phyloP scores from a whole-genome alignment of 23 tunicate genomes.

The Trididemnum miniatum region DNA sequence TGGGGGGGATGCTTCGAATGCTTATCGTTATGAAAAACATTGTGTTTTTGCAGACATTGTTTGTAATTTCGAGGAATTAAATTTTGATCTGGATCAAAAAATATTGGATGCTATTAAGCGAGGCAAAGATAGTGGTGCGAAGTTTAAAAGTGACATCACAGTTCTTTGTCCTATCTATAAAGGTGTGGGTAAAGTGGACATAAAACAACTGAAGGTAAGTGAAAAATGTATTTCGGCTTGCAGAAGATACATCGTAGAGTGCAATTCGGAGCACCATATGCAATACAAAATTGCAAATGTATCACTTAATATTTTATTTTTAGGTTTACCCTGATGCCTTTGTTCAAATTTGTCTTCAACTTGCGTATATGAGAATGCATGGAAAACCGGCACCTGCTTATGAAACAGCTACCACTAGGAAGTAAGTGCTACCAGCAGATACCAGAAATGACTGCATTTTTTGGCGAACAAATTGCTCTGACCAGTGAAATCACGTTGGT shows the following conservation, averaged over 20 bases:
- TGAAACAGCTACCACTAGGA: slow-evolving; percentile 76
- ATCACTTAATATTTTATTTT: too few relatives aligned
- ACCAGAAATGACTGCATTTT: too few relatives aligned
- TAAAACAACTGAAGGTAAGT: slow-evolving; percentile 49
- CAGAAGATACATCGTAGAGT: too few relatives aligned
- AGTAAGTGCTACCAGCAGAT: slow-evolving; percentile 41
- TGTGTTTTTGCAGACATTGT: slow-evolving; percentile 44
- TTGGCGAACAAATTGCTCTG: too few relatives aligned
- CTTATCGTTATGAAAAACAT: too few relatives aligned
- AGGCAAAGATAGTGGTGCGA: slow-evolving; percentile 28
- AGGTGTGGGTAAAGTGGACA: slow-evolving; percentile 51
- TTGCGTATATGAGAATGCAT: slow-evolving; percentile 70
- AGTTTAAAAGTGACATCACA: slow-evolving; percentile 6
- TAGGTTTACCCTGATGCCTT: slow-evolving; percentile 66
- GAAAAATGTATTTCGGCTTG: too few relatives aligned
- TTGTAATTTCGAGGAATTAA: slow-evolving; percentile 38
- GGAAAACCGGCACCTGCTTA: slow-evolving; percentile 70
- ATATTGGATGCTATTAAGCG: slow-evolving; percentile 31
- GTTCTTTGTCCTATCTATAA: slow-evolving; percentile 8
- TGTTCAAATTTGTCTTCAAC: slow-evolving; percentile 61
- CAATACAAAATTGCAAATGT: too few relatives aligned
- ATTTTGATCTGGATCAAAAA: slow-evolving; percentile 46
- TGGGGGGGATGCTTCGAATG: too few relatives aligned
- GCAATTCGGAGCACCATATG: too few relatives aligned
- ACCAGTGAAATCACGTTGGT: too few relatives aligned